Evolutionary conservation across 2,113 vertebrate genomes (phyloP).

Genomic region (Panurus biarmicus): DNA sequence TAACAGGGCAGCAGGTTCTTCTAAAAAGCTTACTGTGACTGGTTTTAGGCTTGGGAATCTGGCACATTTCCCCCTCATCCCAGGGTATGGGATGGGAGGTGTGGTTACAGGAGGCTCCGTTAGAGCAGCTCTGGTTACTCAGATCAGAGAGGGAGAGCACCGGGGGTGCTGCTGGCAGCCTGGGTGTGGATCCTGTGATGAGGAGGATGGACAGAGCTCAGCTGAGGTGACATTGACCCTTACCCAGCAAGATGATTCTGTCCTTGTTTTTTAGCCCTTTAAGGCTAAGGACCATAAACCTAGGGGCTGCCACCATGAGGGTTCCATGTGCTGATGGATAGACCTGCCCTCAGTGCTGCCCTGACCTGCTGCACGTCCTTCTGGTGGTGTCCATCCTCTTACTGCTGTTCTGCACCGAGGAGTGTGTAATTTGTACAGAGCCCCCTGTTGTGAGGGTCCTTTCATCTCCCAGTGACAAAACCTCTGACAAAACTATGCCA

Average conservation of each 20-base stretch:
- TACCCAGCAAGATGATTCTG: not conserved
- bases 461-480: not conserved
- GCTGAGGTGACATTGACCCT: not conserved
- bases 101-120: not conserved
- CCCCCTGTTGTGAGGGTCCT: not conserved
- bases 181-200: not conserved
- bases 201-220: not conserved
- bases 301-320: not conserved
- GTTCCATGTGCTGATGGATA: not conserved
- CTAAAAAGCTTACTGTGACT: not conserved
- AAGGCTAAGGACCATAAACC: not conserved
- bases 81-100: not conserved
- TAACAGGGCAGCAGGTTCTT: not conserved
- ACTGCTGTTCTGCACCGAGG: rapidly evolving
- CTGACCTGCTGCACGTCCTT: not conserved
- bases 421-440: not conserved
- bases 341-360: not conserved
- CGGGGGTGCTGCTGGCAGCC: not conserved
- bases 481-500: not conserved
- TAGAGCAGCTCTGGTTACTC: not conserved
- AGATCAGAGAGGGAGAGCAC: not conserved
- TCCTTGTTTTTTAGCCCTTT: not conserved
- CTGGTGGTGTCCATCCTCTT: not conserved
- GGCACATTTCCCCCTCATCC: not conserved
- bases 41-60: not conserved